Conservation (phyloP, 92 coral and sea anemone genomes). For the Hydrozoanthus gracilis region DNA sequence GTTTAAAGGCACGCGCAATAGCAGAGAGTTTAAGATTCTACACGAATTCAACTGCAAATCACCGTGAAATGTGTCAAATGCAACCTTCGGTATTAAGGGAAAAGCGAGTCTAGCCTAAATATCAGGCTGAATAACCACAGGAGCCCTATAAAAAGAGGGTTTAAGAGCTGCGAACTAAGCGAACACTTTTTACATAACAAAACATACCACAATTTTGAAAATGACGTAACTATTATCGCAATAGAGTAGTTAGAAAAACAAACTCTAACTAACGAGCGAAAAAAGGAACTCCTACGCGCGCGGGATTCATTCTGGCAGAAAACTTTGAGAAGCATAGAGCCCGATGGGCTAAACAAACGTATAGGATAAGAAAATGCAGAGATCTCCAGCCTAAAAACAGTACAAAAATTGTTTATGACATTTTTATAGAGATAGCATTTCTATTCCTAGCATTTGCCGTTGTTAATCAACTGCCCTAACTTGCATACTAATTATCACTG, state of each 20-base stretch:
- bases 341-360: conserved; percentile 3
- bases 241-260: background rate
- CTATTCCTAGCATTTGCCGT: background rate
- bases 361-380: background rate
- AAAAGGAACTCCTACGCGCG: conserved; percentile 5
- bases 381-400: background rate
- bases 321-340: background rate
- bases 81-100: too few species aligned
- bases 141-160: too few species aligned
- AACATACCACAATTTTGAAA: background rate
- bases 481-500: background rate
- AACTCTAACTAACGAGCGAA: background rate
- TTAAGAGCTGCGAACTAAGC: conserved; percentile 1
- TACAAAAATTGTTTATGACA: conserved; percentile 7
- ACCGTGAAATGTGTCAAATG: too few species aligned
- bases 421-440: background rate
- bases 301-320: background rate
- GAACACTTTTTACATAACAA: background rate
- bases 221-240: background rate
- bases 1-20: too few species aligned
- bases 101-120: background rate
- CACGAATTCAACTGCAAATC: too few species aligned
- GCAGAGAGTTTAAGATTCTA: too few species aligned
- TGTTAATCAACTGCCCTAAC: background rate
- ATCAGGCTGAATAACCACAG: too few species aligned